phyloP scores from a whole-genome alignment of 2,797 vertebrate species.

The Enteromius treurensis region DNA sequence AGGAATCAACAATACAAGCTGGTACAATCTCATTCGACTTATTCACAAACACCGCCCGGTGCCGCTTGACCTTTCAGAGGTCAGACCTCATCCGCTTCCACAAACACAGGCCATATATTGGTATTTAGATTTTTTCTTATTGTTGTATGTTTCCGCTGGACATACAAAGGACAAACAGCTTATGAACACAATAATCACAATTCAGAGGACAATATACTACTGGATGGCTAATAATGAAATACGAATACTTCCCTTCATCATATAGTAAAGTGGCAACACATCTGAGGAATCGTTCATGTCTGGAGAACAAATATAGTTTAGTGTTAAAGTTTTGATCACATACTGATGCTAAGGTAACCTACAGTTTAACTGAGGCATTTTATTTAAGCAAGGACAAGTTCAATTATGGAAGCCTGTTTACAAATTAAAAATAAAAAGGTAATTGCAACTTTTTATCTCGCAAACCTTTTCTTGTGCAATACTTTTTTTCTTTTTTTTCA shows the following conservation, averaged over 20 bases:
- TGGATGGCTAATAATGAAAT: background rate
- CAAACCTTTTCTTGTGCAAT: background rate
- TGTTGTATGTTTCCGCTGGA: background rate
- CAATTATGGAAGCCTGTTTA: background rate
- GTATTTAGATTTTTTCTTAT: background rate
- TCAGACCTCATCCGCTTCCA: background rate
- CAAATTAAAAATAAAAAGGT: background rate
- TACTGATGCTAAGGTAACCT: too few species aligned
- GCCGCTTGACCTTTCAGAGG: background rate
- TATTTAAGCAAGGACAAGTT: background rate
- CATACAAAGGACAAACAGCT: background rate
- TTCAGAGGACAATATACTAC: background rate
- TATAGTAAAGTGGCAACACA: too few species aligned
- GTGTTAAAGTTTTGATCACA: too few species aligned
- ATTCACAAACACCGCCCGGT: background rate
- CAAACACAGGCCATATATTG: background rate
- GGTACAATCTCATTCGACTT: background rate
- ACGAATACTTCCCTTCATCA: background rate
- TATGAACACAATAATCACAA: background rate
- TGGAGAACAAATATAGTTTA: background rate
- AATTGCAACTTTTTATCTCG: background rate
- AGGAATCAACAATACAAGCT: background rate
- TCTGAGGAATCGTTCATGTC: background rate
- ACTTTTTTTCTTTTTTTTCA: background rate
- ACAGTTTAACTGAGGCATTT: background rate